Evolutionary conservation across 2,888 invertebrate species (phyloP).

Genomic region (Hermaeophaga mercurialis): DNA sequence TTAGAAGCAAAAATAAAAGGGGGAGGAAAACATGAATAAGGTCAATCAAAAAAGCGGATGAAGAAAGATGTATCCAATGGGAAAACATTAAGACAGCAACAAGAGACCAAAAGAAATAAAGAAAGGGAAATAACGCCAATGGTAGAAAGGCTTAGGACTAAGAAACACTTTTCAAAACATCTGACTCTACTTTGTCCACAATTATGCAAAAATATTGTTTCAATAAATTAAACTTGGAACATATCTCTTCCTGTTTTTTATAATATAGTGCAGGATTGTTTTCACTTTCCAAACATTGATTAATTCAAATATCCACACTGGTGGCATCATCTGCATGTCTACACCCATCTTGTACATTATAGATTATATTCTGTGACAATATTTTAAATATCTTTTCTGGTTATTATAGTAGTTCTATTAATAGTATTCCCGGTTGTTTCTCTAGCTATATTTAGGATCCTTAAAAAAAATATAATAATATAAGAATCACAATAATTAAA

Average conservation of each 20-base stretch:
- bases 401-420: background rate
- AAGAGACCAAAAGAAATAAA: no score
- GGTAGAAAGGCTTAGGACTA: no score
- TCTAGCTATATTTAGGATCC: conserved; percentile 11
- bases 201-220: conserved; percentile 20
- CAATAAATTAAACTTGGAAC: conserved; percentile 5
- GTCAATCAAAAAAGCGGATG: no score
- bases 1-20: no score
- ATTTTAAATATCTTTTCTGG: conserved; percentile 16
- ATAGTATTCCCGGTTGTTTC: conserved; percentile 5
- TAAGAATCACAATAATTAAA: background rate
- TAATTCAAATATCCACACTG: conserved; percentile 17
- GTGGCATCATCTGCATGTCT: conserved; percentile 14
- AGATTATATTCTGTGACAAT: conserved; percentile 5
- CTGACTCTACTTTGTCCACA: conserved; percentile 13
- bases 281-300: conserved; percentile 11
- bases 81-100: no score
- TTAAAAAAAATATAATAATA: conserved; percentile 7
- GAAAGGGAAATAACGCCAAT: no score
- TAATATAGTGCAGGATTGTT: conserved; percentile 11
- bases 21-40: no score
- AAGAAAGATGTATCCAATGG: no score
- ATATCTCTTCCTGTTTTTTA: conserved; percentile 8
- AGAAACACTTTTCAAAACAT: conserved; percentile 11
- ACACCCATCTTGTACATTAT: conserved; percentile 13